Conservation (phyloP, 2,888 invertebrate species). For the Invenusta paracnida region DNA sequence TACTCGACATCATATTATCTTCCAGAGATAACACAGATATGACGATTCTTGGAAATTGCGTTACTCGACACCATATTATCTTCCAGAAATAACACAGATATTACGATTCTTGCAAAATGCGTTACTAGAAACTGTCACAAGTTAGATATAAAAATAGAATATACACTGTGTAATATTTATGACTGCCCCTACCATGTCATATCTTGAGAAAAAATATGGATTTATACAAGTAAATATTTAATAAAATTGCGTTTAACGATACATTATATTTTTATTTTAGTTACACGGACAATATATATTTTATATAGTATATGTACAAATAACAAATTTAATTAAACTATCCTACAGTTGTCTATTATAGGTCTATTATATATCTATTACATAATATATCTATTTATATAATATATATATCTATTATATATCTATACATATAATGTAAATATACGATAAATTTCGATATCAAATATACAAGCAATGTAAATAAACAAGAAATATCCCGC, state of each 20-base stretch:
- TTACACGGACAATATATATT: background rate
- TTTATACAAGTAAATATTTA: background rate
- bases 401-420: no score
- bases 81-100: no score
- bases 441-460: no score
- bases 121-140: background rate
- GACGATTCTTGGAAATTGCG: no score
- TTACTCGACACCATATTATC: no score
- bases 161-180: background rate
- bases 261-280: no score
- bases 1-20: no score
- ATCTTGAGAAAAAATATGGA: background rate
- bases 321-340: background rate
- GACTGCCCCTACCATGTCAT: background rate
- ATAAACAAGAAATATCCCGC: no score
- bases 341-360: background rate
- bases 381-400: no score
- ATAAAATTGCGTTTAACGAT: background rate
- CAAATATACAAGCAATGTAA: no score
- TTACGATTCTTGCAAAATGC: background rate
- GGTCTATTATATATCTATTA: background rate
- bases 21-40: no score
- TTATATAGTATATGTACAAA: background rate
- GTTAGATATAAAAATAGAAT: background rate
- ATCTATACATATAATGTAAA: no score